Evolutionary conservation across 2,113 vertebrate genomes (phyloP).

Genomic region (Bombycilla garrulus): DNA sequence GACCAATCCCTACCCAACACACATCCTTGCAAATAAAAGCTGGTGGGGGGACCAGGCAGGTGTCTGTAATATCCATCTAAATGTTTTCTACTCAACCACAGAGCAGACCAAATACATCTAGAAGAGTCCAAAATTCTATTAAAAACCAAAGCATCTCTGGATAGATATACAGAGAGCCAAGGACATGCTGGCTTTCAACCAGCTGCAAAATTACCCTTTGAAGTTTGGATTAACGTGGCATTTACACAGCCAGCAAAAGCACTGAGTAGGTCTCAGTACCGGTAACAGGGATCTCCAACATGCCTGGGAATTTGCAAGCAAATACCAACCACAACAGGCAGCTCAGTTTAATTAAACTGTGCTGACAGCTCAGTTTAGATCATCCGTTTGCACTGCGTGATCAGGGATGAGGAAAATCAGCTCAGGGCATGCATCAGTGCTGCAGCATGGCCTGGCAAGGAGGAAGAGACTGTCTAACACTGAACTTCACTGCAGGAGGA

Average conservation of each 20-base stretch:
- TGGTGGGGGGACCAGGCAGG: background rate
- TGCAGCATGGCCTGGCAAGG: background rate
- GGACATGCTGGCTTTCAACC: background rate
- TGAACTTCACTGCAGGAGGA: background rate
- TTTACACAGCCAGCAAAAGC: conserved; percentile 1
- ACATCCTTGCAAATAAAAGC: background rate
- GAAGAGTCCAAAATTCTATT: background rate
- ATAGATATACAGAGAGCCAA: background rate
- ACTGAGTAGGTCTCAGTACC: background rate
- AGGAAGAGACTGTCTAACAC: background rate
- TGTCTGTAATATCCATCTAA: background rate
- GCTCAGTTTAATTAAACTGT: background rate
- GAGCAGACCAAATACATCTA: background rate
- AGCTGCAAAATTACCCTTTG: background rate
- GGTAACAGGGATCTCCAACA: background rate
- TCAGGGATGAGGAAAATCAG: background rate
- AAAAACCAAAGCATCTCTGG: background rate
- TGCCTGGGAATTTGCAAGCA: background rate
- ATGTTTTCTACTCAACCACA: background rate
- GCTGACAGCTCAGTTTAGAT: conserved; percentile 24
- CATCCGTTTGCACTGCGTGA: background rate
- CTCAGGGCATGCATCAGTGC: background rate
- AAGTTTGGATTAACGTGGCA: background rate
- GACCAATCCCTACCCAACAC: background rate
- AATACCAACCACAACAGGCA: background rate